These are phyloP conservation scores for Helobdella robusta DNA, from an alignment of 2,888 invertebrate species.

Conservation along the genomic window DNA sequence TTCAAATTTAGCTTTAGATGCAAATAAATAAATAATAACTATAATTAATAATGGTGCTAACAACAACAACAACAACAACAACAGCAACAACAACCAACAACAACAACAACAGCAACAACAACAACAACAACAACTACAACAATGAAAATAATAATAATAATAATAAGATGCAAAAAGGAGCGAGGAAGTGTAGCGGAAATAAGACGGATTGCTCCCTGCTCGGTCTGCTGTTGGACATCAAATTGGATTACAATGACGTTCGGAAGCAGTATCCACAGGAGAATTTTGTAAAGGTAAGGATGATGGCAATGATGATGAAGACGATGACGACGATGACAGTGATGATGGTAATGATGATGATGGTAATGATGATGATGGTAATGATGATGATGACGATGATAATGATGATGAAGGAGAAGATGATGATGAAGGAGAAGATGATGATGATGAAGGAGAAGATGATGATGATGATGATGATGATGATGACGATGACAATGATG, in stretches of 20 bases:
- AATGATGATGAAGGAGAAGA: slow-evolving; percentile 10
- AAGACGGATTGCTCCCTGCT: slow-evolving; percentile 26
- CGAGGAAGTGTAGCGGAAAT: slow-evolving; percentile 17
- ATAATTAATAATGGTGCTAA: too few relatives aligned
- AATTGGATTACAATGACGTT: slow-evolving; percentile 18
- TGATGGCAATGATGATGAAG: slow-evolving; percentile 1
- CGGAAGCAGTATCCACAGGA: slow-evolving; percentile 16
- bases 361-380: neutral
- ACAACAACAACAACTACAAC: neutral
- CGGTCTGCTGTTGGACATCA: slow-evolving; percentile 19
- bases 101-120: neutral
- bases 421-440: slow-evolving; percentile 11
- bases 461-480: slow-evolving; percentile 22
- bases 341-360: neutral
- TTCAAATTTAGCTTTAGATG: too few relatives aligned
- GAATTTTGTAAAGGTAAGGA: slow-evolving; percentile 16
- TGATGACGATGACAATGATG: neutral
- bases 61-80: neutral
- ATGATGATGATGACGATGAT: slow-evolving; percentile 7
- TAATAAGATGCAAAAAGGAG: slow-evolving; percentile 35
- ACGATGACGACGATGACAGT: neutral
- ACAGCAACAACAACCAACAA: too few relatives aligned
- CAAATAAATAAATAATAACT: too few relatives aligned
- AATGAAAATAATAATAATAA: neutral
- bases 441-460: slow-evolving; percentile 17